Percentiles rank a stretch among this genome's conserved stretches.
Conservation (phyloP, 2,888 invertebrate species). For the Onchidella celtica region DNA sequence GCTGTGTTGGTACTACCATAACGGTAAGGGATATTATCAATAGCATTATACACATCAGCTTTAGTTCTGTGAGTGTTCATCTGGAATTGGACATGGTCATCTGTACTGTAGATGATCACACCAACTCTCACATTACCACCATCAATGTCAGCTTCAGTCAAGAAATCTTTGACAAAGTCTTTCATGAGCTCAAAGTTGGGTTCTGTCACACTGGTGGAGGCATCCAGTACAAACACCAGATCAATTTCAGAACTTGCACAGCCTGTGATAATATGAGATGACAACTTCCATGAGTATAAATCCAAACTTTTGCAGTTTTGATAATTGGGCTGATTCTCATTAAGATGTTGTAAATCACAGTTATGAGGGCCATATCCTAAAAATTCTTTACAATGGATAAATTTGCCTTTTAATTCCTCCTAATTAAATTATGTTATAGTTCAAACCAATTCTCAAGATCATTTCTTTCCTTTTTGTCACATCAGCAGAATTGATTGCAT, state of each 20-base stretch:
- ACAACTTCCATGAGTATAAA: no score
- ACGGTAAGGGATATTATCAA: slow-evolving; percentile 68
- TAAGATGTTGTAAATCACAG: not conserved
- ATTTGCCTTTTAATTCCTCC: no score
- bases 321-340: no score
- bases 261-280: not conserved
- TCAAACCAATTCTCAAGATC: no score
- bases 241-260: slow-evolving; percentile 64
- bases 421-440: no score
- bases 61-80: slow-evolving; percentile 66
- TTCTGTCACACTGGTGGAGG: slow-evolving; percentile 76
- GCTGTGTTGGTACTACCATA: slow-evolving; percentile 76
- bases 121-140: slow-evolving; percentile 69
- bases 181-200: slow-evolving; percentile 73
- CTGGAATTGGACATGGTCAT: slow-evolving; percentile 70
- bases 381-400: not conserved
- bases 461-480: no score
- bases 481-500: no score
- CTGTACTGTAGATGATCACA: slow-evolving; percentile 71
- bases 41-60: slow-evolving; percentile 64
- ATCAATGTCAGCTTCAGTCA: slow-evolving; percentile 66
- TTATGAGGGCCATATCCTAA: no score
- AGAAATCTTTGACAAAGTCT: slow-evolving; percentile 71
- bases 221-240: slow-evolving; percentile 75
- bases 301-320: no score